Base-by-base conservation (phyloP, 2,113 vertebrate species). In the Climacteris rufus region DNA sequence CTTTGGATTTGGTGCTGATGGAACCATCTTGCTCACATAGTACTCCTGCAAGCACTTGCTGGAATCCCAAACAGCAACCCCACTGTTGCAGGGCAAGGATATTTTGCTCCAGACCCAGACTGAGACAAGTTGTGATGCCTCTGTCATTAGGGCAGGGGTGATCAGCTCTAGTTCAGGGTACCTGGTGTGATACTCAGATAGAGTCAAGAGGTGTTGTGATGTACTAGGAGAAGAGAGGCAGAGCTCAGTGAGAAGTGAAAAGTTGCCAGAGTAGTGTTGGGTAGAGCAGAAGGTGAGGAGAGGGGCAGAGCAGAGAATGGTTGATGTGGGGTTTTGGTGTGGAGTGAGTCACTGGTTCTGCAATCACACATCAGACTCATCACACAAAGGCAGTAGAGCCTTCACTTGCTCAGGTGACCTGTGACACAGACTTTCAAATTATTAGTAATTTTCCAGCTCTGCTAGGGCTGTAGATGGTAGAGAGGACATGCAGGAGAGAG, bases 381-480 rank as follows among this genome's bases (percentile, higher is more conserved):
- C 30, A 14, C 15, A 16, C 21, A 50, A n/a, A 44, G 45, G 50
- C 28, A 83, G 35, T 11, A 10, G 13, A 79, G 4, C 15, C 71
- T 82, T 66, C 20, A 71, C 9, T 6, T 12, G 39, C n/a, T 53
- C 56, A 42, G 56, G 9, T 31, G 31, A 88, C 20, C 13, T 17
- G 6, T 33, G 13, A 13, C 30, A 17, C 50, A 30, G 19, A 70
- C 56, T 60, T 57, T 31, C 60, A 52, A 35, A 4, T 6, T 23
- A 22, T n/a, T 31, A 35, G 10, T 60, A 42, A 24, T 69, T 65
- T 77, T 24, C n/a, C 68, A 81, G 15, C 37, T 74, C 64, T 89
- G 15, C 16, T 39, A 4, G 0, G 1, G 14, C 60, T 49, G 5
- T 8, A 27, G 15, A 3, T 74, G 20, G 30, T 16, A 39, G 63